A percentile compares a stretch with the other conserved stretches of the same genome.
These are phyloP conservation scores for Sepiola atlantica DNA, from an alignment of 2,888 invertebrate species.

Conservation along the genomic window DNA sequence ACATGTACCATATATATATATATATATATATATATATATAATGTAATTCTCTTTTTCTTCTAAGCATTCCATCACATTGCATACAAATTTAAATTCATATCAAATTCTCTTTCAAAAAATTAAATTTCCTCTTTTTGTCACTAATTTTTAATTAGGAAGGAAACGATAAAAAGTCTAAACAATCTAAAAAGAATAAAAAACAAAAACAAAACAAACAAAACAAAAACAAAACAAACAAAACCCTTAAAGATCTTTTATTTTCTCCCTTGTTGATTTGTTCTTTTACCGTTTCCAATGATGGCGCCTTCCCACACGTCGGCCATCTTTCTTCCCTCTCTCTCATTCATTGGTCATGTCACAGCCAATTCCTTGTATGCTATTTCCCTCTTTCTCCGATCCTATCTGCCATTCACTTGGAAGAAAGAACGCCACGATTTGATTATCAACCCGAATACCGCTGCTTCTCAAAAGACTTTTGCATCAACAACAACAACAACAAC, in stretches of 20 bases:
- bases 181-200: too few species aligned
- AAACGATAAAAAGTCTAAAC: neutral
- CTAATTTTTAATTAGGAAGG: neutral
- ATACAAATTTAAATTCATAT: neutral
- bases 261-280: neutral
- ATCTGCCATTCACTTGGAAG: neutral
- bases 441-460: neutral
- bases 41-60: too few species aligned
- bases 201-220: neutral
- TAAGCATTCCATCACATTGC: neutral
- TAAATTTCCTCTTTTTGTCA: slow-evolving; percentile 8
- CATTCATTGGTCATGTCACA: neutral
- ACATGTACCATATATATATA: neutral
- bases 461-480: neutral
- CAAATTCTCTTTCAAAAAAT: neutral
- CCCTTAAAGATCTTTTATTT: neutral
- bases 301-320: neutral
- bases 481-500: neutral
- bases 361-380: neutral
- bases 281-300: neutral
- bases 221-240: neutral
- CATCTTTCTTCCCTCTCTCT: neutral
- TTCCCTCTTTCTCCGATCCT: neutral
- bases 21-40: neutral
- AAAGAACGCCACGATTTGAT: neutral